Evolutionary conservation across 2,797 vertebrate species (phyloP), one percentile per base, ranked within the genome.

Genomic region (Gobionotothen gibberifrons): DNA sequence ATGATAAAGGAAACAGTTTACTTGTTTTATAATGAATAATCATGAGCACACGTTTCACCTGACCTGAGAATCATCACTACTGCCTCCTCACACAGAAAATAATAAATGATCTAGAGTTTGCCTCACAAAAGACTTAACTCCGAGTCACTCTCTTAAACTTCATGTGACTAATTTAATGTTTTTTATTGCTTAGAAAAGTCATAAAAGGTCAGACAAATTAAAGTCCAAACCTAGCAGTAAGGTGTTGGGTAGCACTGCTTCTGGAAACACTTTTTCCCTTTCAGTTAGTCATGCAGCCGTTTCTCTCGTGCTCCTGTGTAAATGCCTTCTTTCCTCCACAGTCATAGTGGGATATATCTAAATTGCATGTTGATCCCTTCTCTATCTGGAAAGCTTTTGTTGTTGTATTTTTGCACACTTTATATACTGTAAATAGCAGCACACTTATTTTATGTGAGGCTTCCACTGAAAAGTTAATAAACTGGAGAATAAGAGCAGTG

Each of bases 391-490:
- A 48, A 62, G 36, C 57, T 46, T 44, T 47, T 64, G 12, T 61
- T 6, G 26, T 54, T 21, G 22, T 29, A 76, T 79, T 82, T 83
- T 70, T 73, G 69, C 63, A 81, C 57, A 39, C 49, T 78, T 78
- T 61, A 55, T 49, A 55, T 40, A 62, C 70, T 67, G 76, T 82
- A 82, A 79, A 71, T 65, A 60, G 72, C 78, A 76, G 58, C 66
- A 78, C 22, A 69, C 54, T 74, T 78, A 78, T 75, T 90, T 83
- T 67, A 80, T 80, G 58, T 67, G 21, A 86, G 59, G 40, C 47
- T 63, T 72, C 64, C 60, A 66, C 76, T 75, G 69, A 83, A 70
- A 70, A 5, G 48, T 84, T 66, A 79, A 88, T 88, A 89, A 83
- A 87, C 14, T 84, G 48, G n/a, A 81, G n/a, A 69, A 49, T 22